Evolutionary conservation across 2,797 vertebrate species (phyloP).

Genomic region (Anabacerthia variegaticeps): DNA sequence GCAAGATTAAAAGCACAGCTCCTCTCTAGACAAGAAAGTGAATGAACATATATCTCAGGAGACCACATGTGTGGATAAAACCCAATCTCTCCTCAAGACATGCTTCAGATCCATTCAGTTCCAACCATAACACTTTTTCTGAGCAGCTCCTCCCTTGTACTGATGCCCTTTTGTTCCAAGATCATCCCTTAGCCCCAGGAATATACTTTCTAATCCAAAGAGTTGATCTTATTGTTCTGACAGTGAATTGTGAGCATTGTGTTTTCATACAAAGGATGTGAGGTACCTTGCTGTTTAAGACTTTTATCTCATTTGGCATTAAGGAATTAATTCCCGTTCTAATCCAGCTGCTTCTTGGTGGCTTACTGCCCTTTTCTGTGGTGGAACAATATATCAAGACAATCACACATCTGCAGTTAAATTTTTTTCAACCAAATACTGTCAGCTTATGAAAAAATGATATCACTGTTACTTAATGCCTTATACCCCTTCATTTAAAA

Average conservation of each 20-base stretch:
- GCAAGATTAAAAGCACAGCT: not conserved
- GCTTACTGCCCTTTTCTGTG: not conserved
- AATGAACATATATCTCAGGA: not conserved
- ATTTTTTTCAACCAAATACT: not conserved
- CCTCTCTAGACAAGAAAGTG: not conserved
- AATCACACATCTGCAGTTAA: not conserved
- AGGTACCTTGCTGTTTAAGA: constrained; percentile 6
- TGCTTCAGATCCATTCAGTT: not conserved
- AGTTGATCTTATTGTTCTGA: not conserved
- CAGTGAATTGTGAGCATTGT: not conserved
- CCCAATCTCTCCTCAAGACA: not conserved
- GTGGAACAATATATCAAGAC: not conserved
- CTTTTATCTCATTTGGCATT: not conserved
- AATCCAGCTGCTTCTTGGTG: not conserved
- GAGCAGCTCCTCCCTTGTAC: not conserved
- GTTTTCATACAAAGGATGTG: not conserved
- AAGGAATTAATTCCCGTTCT: constrained; percentile 20
- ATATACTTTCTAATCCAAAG: not conserved
- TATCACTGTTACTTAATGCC: not conserved
- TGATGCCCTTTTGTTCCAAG: not conserved
- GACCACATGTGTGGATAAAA: not conserved
- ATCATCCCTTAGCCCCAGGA: not conserved
- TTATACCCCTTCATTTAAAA: not conserved
- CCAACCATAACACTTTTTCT: not conserved
- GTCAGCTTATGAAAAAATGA: not conserved